Conservation (phyloP, 2,888 invertebrate species). For the Didymodactylos carnosus region DNA sequence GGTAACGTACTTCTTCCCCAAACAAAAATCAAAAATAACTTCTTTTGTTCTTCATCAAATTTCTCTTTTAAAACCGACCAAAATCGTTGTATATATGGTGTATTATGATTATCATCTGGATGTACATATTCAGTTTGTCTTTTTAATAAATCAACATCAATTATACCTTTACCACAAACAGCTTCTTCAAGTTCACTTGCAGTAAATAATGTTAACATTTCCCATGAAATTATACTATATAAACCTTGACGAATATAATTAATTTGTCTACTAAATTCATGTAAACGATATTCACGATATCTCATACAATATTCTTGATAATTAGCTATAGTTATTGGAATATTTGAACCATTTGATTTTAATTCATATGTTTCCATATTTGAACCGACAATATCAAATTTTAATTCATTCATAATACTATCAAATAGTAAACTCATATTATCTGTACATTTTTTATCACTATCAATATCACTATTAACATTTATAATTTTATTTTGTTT, state of each 20-base stretch:
- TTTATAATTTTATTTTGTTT: too few relatives aligned
- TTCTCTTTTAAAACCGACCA: not conserved
- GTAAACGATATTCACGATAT: not conserved
- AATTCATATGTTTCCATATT: not conserved
- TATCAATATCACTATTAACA: too few relatives aligned
- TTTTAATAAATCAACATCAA: not conserved
- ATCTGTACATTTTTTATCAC: not conserved
- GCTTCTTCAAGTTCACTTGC: not conserved
- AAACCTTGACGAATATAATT: not conserved
- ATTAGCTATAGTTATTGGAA: not conserved
- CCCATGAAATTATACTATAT: not conserved
- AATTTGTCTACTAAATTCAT: not conserved
- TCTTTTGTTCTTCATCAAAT: not conserved
- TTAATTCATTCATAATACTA: not conserved
- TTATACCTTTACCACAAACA: not conserved
- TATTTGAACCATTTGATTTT: not conserved
- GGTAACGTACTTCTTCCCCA: not conserved
- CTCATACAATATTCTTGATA: not conserved
- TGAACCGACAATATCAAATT: not conserved
- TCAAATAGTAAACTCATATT: not conserved
- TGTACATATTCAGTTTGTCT: not conserved
- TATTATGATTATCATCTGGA: not conserved
- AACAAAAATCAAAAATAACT: not conserved
- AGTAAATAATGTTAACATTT: not conserved
- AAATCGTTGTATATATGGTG: not conserved